Conservation (phyloP, 2,888 invertebrate species). For the Chrysotoxum bicinctum region DNA sequence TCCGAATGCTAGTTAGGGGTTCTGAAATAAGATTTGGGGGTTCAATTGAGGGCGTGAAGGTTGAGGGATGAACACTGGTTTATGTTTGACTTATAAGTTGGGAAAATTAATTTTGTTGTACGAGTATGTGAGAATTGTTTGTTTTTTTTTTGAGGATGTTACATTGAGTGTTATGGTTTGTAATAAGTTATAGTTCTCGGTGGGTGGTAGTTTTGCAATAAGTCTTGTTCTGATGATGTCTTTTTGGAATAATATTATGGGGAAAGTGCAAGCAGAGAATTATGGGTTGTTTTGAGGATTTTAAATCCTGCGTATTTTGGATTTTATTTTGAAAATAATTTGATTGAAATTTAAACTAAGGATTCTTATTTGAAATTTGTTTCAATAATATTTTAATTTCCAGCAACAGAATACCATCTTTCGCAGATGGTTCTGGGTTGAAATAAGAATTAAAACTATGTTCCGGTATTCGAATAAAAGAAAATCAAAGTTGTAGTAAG, state of each 20-base stretch:
- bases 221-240: background rate
- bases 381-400: too few relatives aligned
- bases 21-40: constrained; percentile 12
- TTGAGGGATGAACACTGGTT: constrained; percentile 59
- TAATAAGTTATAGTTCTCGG: constrained; percentile 37
- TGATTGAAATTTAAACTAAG: background rate
- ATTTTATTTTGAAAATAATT: background rate
- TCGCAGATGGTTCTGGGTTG: too few relatives aligned
- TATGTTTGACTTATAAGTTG: constrained; percentile 59
- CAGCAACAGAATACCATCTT: too few relatives aligned
- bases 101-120: constrained; percentile 69
- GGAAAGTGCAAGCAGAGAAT: background rate
- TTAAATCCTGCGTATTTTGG: background rate
- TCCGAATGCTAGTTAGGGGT: constrained; percentile 35
- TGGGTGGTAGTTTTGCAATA: constrained; percentile 17
- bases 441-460: too few relatives aligned
- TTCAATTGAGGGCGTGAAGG: constrained; percentile 59
- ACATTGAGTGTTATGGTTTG: constrained; percentile 49
- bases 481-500: too few relatives aligned
- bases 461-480: too few relatives aligned
- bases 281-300: background rate
- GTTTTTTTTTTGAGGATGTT: constrained; percentile 2
- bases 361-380: too few relatives aligned
- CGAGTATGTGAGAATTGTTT: constrained; percentile 22
- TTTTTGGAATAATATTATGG: background rate